Conservation (phyloP, 2,888 invertebrate species). For the Mechanitis mazaeus region DNA sequence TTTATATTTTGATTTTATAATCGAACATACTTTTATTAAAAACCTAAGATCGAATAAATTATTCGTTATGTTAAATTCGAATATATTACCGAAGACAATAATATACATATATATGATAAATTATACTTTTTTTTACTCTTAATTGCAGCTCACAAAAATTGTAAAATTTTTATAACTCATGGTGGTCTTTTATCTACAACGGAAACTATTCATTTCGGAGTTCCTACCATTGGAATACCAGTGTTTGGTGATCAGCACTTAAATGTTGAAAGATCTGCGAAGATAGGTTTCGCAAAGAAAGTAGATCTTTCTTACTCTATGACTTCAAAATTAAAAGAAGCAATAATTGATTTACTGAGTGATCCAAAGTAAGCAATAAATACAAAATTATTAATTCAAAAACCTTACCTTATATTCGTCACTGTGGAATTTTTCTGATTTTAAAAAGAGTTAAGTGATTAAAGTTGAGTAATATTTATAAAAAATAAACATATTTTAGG, state of each 20-base stretch:
- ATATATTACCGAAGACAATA: background rate
- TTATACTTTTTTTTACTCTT: slow-evolving; percentile 5
- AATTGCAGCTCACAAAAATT: slow-evolving; percentile 48
- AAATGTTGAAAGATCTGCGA: slow-evolving; percentile 43
- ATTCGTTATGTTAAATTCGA: background rate
- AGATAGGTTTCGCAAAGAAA: slow-evolving; percentile 42
- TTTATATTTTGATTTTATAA: no score
- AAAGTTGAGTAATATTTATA: no score
- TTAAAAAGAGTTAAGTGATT: no score
- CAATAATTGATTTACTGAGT: slow-evolving; percentile 41
- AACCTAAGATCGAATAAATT: no score
- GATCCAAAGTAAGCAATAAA: slow-evolving; percentile 39
- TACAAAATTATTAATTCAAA: slow-evolving; percentile 20
- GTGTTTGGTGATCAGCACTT: slow-evolving; percentile 47
- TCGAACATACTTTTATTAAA: no score
- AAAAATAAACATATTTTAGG: slow-evolving; percentile 12
- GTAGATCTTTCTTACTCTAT: slow-evolving; percentile 39
- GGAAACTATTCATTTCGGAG: slow-evolving; percentile 46
- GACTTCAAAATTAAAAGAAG: slow-evolving; percentile 37
- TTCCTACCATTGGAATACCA: slow-evolving; percentile 52
- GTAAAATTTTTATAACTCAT: slow-evolving; percentile 47
- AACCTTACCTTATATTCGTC: no score
- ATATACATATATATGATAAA: background rate
- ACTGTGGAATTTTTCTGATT: no score
- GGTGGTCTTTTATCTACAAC: slow-evolving; percentile 49